Evolutionary conservation across 1,140 invertebrate species (phyloP).

Genomic region (Stenopsyche tienmushanensis): DNA sequence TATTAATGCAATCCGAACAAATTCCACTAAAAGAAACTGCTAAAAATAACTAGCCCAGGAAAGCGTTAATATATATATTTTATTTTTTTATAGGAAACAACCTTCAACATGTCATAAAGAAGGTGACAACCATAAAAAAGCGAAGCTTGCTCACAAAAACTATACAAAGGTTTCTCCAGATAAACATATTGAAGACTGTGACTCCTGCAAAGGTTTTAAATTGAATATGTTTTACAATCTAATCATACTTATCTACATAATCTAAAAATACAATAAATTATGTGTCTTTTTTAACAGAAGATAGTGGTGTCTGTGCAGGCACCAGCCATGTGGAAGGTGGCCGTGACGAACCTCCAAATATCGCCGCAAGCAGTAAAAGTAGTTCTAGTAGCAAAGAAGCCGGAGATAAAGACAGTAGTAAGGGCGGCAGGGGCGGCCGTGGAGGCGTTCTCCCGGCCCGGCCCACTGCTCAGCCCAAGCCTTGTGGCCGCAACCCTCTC

Average conservation of each 20-base stretch:
- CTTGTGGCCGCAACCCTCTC: slow-evolving; percentile 28
- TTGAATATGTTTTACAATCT: too few relatives aligned
- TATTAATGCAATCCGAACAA: too few relatives aligned
- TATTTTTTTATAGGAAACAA: slow-evolving; percentile 16
- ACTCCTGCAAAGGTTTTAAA: slow-evolving; percentile 37
- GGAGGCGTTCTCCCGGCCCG: background rate
- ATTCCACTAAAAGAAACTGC: too few relatives aligned
- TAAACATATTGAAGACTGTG: slow-evolving; percentile 35
- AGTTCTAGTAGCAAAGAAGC: background rate
- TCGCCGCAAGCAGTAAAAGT: slow-evolving; percentile 13
- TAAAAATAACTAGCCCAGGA: too few relatives aligned
- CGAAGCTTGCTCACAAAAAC: background rate
- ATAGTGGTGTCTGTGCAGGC: slow-evolving; percentile 38
- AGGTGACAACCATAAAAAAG: slow-evolving; percentile 4
- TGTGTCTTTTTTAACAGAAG: slow-evolving; percentile 17
- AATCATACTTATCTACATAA: background rate
- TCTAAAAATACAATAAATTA: too few relatives aligned
- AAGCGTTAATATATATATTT: too few relatives aligned
- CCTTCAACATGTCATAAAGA: slow-evolving; percentile 19
- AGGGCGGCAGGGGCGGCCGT: slow-evolving; percentile 11
- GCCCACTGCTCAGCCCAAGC: slow-evolving; percentile 10
- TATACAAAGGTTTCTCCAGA: slow-evolving; percentile 1
- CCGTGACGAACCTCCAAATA: slow-evolving; percentile 10
- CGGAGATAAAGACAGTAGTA: background rate
- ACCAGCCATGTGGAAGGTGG: slow-evolving; percentile 35